Base-by-base conservation (phyloP, 2,113 vertebrate species). In the Charadrius vociferus region DNA sequence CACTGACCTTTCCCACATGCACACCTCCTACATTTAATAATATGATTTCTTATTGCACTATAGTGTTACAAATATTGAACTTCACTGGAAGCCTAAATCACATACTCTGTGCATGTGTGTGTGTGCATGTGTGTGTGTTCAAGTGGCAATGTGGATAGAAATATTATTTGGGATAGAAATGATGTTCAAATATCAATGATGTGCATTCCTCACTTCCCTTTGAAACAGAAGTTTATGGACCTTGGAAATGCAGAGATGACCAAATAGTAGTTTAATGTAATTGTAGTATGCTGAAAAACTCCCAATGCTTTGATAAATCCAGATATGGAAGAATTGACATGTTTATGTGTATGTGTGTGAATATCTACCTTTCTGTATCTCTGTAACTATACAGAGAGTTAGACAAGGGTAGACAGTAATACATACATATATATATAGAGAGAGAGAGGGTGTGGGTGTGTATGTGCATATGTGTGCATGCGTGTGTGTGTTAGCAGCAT, bases 161-260 rank as follows among this genome's bases (percentile, higher is more conserved):
- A 30, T 74, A 74, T 32, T 50, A 45, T 56, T 32, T 85, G 71
- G 82, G 89, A 82, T 81, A 91, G 81, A 93, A 92, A 96, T 95
- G 95, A 98, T 8, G 27, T 89, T 97, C 91, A 94, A 93, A 95
- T 98, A 98, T 99, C 98, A 99, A 97, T 98, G 99, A 99, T 99
- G 99, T 99, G 99, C 99, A 99, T 99, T 99, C 98, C 98, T 99
- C 96, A 97, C 98, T 99, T 99, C 98, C 98, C 98, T 98, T 98
- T 74, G 95, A 97, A 97, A 98, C 97, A 98, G 92, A 98, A 97
- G 97, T 96, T 96, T 96, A 90, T 62, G 74, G 86, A 89, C 67
- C 41, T 95, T 94, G 82, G 91, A 97, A 97, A 98, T 80, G 80
- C 45, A 94, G 86, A 96, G 80, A 95, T 97, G 81, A 96, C 75